phyloP scores from a whole-genome alignment of 2,888 invertebrate genomes.

The Coleophora flavipennella region DNA sequence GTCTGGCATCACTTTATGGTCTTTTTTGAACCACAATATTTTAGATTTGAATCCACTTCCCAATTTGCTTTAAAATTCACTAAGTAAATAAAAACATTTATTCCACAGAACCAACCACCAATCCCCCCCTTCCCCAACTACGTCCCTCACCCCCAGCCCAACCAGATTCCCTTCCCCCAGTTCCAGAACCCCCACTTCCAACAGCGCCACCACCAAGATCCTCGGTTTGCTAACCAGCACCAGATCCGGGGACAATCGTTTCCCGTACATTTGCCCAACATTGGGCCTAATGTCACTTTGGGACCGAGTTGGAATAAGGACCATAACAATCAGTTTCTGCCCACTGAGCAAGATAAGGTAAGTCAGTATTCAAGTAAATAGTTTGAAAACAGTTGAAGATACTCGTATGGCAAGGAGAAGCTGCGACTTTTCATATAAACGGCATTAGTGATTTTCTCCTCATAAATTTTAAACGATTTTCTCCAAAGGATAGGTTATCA shows the following conservation, averaged over 20 bases:
- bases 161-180: slow-evolving; percentile 41
- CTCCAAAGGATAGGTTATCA: no score
- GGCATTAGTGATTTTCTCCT: no score
- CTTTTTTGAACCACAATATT: no score
- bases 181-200: slow-evolving; percentile 39
- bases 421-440: no score
- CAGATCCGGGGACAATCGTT: slow-evolving; percentile 16
- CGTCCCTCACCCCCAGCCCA: slow-evolving; percentile 26
- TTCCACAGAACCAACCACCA: slow-evolving; percentile 22
- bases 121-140: slow-evolving; percentile 36
- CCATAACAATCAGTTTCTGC: slow-evolving; percentile 3
- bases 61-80: no score
- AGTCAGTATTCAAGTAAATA: no score
- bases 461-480: no score
- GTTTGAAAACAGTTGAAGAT: no score
- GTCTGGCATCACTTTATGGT: no score
- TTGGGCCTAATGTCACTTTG: slow-evolving; percentile 24
- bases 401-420: no score
- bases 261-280: slow-evolving; percentile 38
- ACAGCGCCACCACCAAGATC: slow-evolving; percentile 18
- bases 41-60: no score
- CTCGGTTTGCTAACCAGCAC: slow-evolving; percentile 9
- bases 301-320: slow-evolving; percentile 39
- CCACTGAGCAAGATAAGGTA: slow-evolving; percentile 1
- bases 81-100: no score